Conservation (phyloP, 2,797 vertebrate genomes). For the Distichodus sexfasciatus region DNA sequence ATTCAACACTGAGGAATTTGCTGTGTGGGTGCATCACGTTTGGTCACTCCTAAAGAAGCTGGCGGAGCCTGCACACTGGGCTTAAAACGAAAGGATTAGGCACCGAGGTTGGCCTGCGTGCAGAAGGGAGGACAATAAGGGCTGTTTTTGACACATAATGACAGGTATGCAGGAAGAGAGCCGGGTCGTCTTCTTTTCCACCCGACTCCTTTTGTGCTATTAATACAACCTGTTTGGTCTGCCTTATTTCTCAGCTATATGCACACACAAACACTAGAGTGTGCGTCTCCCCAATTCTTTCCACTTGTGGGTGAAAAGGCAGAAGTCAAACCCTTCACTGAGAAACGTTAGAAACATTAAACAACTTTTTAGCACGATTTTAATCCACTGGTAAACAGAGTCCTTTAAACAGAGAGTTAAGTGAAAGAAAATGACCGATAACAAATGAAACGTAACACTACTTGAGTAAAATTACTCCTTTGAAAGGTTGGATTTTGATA, state of each 20-base stretch:
- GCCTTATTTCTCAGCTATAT: background rate
- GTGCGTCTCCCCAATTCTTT: background rate
- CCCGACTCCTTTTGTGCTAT: background rate
- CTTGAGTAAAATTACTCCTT: no score
- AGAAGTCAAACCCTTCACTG: background rate
- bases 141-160: constrained; percentile 13
- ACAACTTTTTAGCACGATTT: background rate
- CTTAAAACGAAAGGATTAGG: background rate
- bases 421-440: no score
- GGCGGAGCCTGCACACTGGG: no score
- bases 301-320: background rate
- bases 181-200: background rate
- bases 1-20: no score
- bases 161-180: constrained; percentile 33
- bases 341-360: background rate
- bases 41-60: no score
- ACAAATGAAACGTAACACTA: no score
- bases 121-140: background rate
- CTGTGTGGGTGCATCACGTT: no score
- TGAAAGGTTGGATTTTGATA: no score
- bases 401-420: no score
- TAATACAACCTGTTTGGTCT: background rate
- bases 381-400: no score
- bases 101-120: background rate
- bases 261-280: background rate